These are phyloP conservation scores for Spilarctia lutea DNA, from an alignment of 2,888 invertebrate genomes.

Conservation along the genomic window DNA sequence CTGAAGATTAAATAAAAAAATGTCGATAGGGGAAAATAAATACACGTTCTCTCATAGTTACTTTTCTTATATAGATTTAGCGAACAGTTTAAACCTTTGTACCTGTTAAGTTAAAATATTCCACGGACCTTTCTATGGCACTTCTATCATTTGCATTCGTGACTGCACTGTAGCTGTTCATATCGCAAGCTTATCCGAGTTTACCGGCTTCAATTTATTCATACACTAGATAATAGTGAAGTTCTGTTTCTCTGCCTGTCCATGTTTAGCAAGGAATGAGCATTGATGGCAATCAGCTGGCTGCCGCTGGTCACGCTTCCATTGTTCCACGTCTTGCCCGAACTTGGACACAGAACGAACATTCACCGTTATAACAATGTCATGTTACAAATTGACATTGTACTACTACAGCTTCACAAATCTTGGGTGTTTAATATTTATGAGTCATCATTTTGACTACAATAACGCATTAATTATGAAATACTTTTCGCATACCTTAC, in stretches of 20 bases:
- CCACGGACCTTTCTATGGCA: not conserved
- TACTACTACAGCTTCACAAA: not conserved
- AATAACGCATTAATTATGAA: not conserved
- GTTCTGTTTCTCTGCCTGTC: constrained; percentile 55
- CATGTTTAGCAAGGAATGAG: constrained; percentile 58
- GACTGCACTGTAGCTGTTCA: constrained; percentile 47
- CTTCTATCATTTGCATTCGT: constrained; percentile 59
- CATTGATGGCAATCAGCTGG: constrained; percentile 73
- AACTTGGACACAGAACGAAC: constrained; percentile 72
- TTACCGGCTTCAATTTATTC: constrained; percentile 63
- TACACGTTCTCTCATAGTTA: not conserved
- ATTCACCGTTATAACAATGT: constrained; percentile 54
- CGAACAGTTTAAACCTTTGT: not conserved
- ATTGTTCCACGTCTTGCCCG: constrained; percentile 71
- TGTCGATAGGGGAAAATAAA: not conserved
- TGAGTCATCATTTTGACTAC: not conserved
- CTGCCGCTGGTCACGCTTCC: constrained; percentile 74
- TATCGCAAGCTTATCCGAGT: constrained; percentile 28
- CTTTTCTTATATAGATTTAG: not conserved
- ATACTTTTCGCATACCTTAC: not conserved
- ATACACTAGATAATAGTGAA: constrained; percentile 63
- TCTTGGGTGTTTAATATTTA: not conserved
- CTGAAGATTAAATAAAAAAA: constrained; percentile 13
- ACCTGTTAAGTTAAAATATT: not conserved
- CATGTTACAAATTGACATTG: constrained; percentile 58